Conservation (phyloP, 2,113 vertebrate species). For the Pycnonotus jocosus region DNA sequence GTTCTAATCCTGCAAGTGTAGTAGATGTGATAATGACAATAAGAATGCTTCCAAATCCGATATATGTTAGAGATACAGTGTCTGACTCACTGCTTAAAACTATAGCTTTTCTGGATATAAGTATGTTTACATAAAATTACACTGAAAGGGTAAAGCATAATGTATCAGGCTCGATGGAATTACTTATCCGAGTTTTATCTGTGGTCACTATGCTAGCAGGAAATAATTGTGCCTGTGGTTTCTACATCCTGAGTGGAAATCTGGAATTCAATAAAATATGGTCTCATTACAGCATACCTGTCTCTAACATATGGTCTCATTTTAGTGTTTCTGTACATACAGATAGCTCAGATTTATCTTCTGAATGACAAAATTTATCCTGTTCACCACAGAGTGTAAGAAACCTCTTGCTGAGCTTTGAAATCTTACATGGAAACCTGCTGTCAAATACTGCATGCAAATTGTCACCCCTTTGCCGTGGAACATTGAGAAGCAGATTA, state of each 20-base stretch:
- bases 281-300: constrained; percentile 48
- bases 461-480: not conserved
- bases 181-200: constrained; percentile 60
- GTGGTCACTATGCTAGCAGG: constrained; percentile 51
- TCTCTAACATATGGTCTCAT: constrained; percentile 45
- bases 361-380: not conserved
- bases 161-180: not conserved
- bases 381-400: not conserved
- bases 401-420: constrained; percentile 9
- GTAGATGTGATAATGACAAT: not conserved
- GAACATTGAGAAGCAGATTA: not conserved
- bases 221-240: constrained; percentile 57
- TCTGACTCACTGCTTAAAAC: not conserved
- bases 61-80: not conserved
- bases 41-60: not conserved
- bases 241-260: constrained; percentile 57
- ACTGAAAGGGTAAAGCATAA: not conserved
- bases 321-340: constrained; percentile 29
- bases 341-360: constrained; percentile 26
- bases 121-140: not conserved
- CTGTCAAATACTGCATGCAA: not conserved
- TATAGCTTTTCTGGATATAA: not conserved
- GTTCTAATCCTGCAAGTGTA: not conserved
- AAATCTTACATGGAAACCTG: not conserved
- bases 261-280: constrained; percentile 57